Evolutionary conservation across 2,113 vertebrate genomes (phyloP).

Genomic region (Salvelinus alpinus): DNA sequence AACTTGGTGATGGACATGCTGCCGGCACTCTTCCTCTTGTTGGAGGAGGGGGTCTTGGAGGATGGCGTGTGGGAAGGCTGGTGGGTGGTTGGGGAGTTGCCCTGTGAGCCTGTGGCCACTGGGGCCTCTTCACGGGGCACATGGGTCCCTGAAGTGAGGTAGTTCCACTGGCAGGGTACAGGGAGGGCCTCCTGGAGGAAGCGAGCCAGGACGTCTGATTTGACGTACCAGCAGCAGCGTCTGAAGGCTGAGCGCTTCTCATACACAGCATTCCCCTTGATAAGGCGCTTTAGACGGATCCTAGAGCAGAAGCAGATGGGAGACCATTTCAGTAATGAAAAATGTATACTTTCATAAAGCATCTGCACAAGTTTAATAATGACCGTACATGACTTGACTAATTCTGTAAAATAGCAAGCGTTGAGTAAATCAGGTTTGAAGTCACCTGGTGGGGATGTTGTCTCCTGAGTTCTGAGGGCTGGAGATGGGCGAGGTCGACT

Average conservation of each 20-base stretch:
- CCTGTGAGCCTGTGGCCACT: slow-evolving; percentile 48
- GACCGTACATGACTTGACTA: background rate
- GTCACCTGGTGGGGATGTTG: slow-evolving; percentile 80
- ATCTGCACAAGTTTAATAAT: background rate
- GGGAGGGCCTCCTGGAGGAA: slow-evolving; percentile 83
- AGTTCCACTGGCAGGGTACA: slow-evolving; percentile 91
- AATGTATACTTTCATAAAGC: background rate
- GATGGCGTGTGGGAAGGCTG: slow-evolving; percentile 55
- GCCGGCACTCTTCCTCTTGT: slow-evolving; percentile 81
- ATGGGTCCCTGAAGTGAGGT: slow-evolving; percentile 80
- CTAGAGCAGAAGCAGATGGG: slow-evolving; percentile 55
- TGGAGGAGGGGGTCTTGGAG: slow-evolving; percentile 24
- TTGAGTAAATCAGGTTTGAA: background rate
- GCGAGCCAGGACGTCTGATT: slow-evolving; percentile 80
- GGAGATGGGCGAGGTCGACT: slow-evolving; percentile 38
- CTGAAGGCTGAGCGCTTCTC: slow-evolving; percentile 85
- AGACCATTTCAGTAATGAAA: background rate
- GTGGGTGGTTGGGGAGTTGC: slow-evolving; percentile 64
- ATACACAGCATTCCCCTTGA: slow-evolving; percentile 87
- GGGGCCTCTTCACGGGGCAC: slow-evolving; percentile 76
- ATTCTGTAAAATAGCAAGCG: no score
- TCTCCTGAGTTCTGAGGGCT: slow-evolving; percentile 63
- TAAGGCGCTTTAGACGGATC: slow-evolving; percentile 84
- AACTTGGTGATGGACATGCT: slow-evolving; percentile 95
- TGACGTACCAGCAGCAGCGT: slow-evolving; percentile 92